phyloP scores from a whole-genome alignment of 2,113 vertebrate species.

The Irena cyanogastra region DNA sequence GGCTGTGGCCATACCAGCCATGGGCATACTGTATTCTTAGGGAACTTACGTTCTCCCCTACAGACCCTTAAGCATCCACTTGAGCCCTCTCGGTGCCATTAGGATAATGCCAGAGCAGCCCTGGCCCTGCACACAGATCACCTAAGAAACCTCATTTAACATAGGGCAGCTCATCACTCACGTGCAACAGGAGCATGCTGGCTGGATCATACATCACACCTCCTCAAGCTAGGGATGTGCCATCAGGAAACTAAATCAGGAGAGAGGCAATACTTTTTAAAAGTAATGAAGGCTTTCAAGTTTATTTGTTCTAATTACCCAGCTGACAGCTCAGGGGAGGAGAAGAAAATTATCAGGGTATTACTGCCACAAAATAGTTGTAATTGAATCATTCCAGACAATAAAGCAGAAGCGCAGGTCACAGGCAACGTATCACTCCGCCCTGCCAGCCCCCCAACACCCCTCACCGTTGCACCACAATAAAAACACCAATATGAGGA shows the following conservation, averaged over 20 bases:
- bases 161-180: neutral
- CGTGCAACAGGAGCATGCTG: rapidly evolving
- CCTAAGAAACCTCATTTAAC: neutral
- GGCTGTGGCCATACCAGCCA: neutral
- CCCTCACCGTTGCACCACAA: neutral
- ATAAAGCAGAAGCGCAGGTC: neutral
- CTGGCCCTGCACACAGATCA: neutral
- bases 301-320: conserved; percentile 40
- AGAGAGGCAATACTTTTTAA: neutral
- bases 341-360: neutral
- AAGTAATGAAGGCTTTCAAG: neutral
- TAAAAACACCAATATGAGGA: neutral
- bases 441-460: neutral
- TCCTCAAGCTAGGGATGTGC: neutral
- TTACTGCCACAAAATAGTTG: neutral
- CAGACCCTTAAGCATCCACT: no score
- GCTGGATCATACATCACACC: neutral
- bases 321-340: neutral
- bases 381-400: conserved; percentile 23
- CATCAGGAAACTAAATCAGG: neutral
- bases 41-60: rapidly evolving
- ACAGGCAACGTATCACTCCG: neutral
- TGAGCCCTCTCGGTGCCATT: rapidly evolving
- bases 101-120: neutral
- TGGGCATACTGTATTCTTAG: rapidly evolving